phyloP scores from a whole-genome alignment of 2,797 vertebrate species.

The Naso thynnoides region DNA sequence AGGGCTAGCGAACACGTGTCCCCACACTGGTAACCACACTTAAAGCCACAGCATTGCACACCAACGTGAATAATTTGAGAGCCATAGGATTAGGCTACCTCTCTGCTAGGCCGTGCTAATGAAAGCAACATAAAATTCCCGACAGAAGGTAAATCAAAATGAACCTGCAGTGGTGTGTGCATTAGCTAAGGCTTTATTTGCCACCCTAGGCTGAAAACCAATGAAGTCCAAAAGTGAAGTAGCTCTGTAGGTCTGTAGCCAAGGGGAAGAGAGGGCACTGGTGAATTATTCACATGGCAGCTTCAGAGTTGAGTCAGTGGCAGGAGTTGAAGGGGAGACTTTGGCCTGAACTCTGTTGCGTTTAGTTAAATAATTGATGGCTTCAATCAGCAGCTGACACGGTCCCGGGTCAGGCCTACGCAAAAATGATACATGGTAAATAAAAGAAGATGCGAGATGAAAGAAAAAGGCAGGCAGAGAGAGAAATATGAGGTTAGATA shows the following conservation, averaged over 20 bases:
- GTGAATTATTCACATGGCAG: conserved; percentile 73
- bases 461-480: conserved; percentile 18
- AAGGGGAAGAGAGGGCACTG: conserved; percentile 39
- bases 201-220: conserved; percentile 55
- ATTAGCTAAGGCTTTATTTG: conserved; percentile 56
- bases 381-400: conserved; percentile 61
- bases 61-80: conserved; percentile 23
- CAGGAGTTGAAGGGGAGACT: conserved; percentile 49
- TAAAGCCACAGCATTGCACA: not conserved
- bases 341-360: conserved; percentile 55
- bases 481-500: conserved; percentile 8
- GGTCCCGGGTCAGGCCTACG: conserved; percentile 7
- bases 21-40: conserved; percentile 11
- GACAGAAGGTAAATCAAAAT: conserved; percentile 33
- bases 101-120: conserved; percentile 18
- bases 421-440: conserved; percentile 50
- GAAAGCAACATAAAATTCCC: conserved; percentile 45
- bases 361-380: conserved; percentile 68
- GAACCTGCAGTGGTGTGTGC: conserved; percentile 20
- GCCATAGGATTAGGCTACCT: conserved; percentile 22
- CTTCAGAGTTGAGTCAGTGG: conserved; percentile 54
- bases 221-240: conserved; percentile 53
- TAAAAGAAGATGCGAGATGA: conserved; percentile 48
- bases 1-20: not conserved
- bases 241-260: conserved; percentile 45